Evolutionary conservation across 2,888 invertebrate genomes (phyloP), one percentile per base, ranked within the genome.

Genomic region (Suillia variegata): DNA sequence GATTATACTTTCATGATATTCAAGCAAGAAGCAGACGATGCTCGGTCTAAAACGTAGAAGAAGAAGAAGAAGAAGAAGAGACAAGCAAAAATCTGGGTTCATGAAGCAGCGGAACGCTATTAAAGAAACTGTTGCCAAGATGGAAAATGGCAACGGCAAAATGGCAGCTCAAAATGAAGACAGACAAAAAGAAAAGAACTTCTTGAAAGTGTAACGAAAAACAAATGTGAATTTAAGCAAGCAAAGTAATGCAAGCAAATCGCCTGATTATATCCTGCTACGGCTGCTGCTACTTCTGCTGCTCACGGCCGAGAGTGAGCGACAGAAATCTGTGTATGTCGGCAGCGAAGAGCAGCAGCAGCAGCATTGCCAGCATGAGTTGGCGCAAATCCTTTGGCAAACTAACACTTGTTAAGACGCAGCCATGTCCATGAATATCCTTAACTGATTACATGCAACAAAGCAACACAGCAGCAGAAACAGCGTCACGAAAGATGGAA

Each of bases 361-460:
- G 31, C 4, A 5, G 20, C n/a, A n/a, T 20, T 2, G 52, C 52
- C 52, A 52, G 52, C 52, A 52, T 52, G 52, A 52, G 33, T 52
- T 52, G 52, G 52, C n/a, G n/a, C 52, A 52, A 20, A 33, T 22
- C 49, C n/a, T 5, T n/a, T 56, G 62, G 59, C 53, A 54, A 15
- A 33, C 33, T 51, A 17, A 15, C 26, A 51, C 51, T 51, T 10
- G 17, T 51, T 31, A 72, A 73, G 71, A 67, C 73, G 69, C 70
- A 72, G 70, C 70, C 74, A 73, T 73, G 74, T 73, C 62, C 73
- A 74, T 73, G 73, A 73, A 73, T 73, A 73, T 68, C 67, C 66
- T 54, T 66, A 67, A 68, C 72, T 71, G 74, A 71, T 73, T 72
- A 74, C 68, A 71, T 65, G 73, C 71, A 71, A 64, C 67, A 62